Conservation (phyloP, 2,113 vertebrate species). For the Apaloderma vittatum region DNA sequence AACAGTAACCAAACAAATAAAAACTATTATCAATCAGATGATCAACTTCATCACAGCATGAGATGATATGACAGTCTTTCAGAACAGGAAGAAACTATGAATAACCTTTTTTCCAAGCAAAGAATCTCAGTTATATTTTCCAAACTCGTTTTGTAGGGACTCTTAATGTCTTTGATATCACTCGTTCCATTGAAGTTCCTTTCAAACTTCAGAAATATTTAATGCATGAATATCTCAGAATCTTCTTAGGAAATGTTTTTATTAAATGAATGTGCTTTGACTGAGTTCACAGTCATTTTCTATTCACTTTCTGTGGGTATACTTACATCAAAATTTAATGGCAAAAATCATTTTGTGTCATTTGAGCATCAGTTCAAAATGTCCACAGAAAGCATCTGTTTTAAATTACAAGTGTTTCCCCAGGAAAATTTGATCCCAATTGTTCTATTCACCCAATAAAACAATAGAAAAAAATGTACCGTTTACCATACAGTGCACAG, state of each 20-base stretch:
- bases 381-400: neutral
- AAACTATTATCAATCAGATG: neutral
- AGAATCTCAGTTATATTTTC: neutral
- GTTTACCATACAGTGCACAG: neutral
- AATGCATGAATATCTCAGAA: neutral
- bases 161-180: neutral
- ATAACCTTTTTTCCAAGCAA: neutral
- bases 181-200: neutral
- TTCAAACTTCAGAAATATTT: constrained; percentile 12
- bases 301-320: neutral
- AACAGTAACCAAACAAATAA: neutral
- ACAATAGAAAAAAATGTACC: neutral
- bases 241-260: neutral
- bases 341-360: neutral
- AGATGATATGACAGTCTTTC: neutral
- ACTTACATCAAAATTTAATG: neutral
- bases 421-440: neutral
- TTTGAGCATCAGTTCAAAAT: neutral
- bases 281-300: neutral
- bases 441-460: neutral
- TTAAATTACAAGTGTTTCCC: neutral
- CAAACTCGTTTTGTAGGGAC: neutral
- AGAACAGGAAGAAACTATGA: neutral
- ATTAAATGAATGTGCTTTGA: neutral
- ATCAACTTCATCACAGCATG: neutral